Base-by-base conservation (phyloP, 2,113 vertebrate genomes). In the Dipodomys merriami region DNA sequence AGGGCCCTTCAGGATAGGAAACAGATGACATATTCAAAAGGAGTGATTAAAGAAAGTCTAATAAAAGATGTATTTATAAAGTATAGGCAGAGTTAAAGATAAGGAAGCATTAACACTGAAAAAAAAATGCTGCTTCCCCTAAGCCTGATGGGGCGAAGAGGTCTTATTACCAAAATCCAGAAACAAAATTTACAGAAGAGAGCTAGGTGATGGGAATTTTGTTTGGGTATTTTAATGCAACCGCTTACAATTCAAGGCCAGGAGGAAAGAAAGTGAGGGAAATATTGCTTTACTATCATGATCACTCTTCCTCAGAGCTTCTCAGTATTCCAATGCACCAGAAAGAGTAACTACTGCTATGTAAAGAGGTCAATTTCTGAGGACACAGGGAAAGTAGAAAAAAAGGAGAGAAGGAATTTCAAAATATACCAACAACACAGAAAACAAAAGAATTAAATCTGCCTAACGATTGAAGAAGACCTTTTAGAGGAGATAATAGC, bases 51-150 rank as follows among this genome's bases (percentile, higher is more conserved):
- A 91, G 29, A 86, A 35, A 68, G 3, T 88, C 86, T 91, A 93
- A 82, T 93, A 74, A 93, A 46, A 25, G 11, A 93, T 88, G 79
- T 88, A 72, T 79, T 96, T 65, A 88, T 33, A 93, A 74, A 82
- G 12, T 94, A 23, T 76, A 92, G 79, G 53, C 74, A 88, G 78
- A 91, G 18, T 83, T 83, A 62, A 20, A 20, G 30, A 92, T 77
- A 95, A 80, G 81, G 39, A 94, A 93, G 35, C 12, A 92, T 44
- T 64, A 93, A 44, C 30, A 18, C 7, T 88, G 79, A 95, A 68
- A 95, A 39, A 39, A 39, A 95, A 84, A 49, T 73, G 57, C 23
- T 86, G 30, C 33, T 25, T 79, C 18, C 16, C 33, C 19, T 69
- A 89, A 20, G 5, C 29, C 89, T 91, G 57, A 83, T 77, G 15